These are phyloP conservation scores for Ephestia elutella DNA, from an alignment of 1,140 invertebrate genomes.

Conservation along the genomic window DNA sequence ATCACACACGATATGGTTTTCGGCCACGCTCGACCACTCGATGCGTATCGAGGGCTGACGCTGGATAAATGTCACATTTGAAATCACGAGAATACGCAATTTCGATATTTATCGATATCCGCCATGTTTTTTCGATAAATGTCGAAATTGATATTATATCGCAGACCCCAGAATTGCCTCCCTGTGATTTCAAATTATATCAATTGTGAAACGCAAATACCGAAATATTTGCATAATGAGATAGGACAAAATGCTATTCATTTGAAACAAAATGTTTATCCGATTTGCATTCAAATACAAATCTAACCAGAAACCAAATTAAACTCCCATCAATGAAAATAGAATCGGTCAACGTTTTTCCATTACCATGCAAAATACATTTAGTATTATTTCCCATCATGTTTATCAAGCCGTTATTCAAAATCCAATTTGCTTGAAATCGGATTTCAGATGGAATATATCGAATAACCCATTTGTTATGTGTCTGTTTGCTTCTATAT, in stretches of 20 bases:
- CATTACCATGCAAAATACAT: conserved; percentile 1
- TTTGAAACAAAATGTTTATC: neutral
- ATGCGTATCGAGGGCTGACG: too few species aligned
- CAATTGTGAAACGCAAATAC: too few species aligned
- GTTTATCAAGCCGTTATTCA: conserved; percentile 42
- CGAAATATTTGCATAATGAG: neutral
- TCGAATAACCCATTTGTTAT: conserved; percentile 43
- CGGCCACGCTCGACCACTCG: too few species aligned
- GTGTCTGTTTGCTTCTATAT: conserved; percentile 24
- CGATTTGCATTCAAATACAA: neutral
- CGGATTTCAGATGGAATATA: conserved; percentile 43
- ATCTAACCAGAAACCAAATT: neutral
- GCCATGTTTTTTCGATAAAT: too few species aligned
- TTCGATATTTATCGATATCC: too few species aligned
- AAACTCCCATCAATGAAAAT: neutral
- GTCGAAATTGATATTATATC: too few species aligned
- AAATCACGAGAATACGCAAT: too few species aligned
- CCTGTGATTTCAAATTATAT: neutral
- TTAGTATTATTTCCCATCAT: conserved; percentile 16
- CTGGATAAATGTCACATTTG: too few species aligned
- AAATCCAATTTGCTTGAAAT: conserved; percentile 53
- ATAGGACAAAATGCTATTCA: neutral
- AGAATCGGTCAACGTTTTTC: neutral
- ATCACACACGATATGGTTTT: too few species aligned
- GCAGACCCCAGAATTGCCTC: too few species aligned